Base-by-base conservation (phyloP, 2,888 invertebrate species). In the Drosophila phalerata region DNA sequence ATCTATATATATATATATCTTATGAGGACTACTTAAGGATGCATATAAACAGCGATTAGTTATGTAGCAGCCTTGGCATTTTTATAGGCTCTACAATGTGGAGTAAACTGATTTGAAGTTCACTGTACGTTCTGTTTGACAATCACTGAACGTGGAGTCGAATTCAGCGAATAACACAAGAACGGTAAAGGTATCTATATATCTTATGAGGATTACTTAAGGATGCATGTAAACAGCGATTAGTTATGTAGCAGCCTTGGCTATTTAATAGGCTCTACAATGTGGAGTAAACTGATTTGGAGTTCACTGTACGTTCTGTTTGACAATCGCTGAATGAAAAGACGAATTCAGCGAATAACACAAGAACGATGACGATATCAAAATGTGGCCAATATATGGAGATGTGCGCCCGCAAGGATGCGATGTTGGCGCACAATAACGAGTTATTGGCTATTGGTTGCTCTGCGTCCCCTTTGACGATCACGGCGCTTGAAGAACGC, bases 61-160 rank as follows among this genome's bases (percentile, higher is more conserved):
- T 51, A 48, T 72, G 75, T 37, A 32, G 43, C 5, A 65, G 65
- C 61, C 72, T 25, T 48, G 53, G 58, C 6, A 32, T 1, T 3
- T 49, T 13, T 0, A 34, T 38, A 66, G 66, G 66, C 61, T 49
- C 63, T 25, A 52, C 72, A 75, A 28, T 11, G 57, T 79, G 72
- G 73, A 77, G 64, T 62, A 13, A 53, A 34, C 66, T 52, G 57
- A 8, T 45, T 52, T 61, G 42, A 8, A 32, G 43, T 64, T 89
- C 73, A 48, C 25, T 92, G 42, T 92, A 42, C 84, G 92, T 91
- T 90, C 92, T 90, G 81, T 91, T 92, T 90, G 92, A 92, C 91
- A 69, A 82, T 81, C 85, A 25, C 81, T 74, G 61, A 86, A 73
- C 57, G 76, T 71, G 5, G 5, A 0, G 28, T 42, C 60, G 61